Evolutionary conservation across 1,140 invertebrate genomes (phyloP).

Genomic region (Lamellibrachia luymesi): DNA sequence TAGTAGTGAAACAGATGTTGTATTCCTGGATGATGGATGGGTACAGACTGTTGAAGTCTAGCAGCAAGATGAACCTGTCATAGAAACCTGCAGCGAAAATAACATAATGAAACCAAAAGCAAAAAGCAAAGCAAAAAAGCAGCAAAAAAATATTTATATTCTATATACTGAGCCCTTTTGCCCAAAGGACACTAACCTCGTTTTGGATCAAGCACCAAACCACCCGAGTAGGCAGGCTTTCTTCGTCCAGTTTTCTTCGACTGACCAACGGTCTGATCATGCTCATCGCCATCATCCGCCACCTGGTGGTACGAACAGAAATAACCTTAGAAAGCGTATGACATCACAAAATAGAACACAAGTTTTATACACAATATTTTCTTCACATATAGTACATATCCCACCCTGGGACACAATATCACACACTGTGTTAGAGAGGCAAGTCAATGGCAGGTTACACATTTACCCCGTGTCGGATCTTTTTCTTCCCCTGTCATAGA

Average conservation of each 20-base stretch:
- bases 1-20: conserved; percentile 98
- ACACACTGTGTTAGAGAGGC: no score
- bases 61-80: conserved; percentile 88
- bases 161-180: neutral
- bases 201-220: conserved; percentile 94
- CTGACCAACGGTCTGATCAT: conserved; percentile 35
- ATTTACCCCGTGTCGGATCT: no score
- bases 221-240: conserved; percentile 88
- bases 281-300: conserved; percentile 52
- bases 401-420: no score
- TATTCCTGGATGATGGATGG: conserved; percentile 99
- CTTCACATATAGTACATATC: no score
- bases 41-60: conserved; percentile 99
- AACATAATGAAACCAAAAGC: neutral
- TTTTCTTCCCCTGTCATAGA: no score
- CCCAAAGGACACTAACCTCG: conserved; percentile 61
- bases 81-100: conserved; percentile 73
- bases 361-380: no score
- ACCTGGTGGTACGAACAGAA: conserved; percentile 9
- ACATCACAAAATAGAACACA: no score
- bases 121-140: neutral
- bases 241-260: conserved; percentile 50
- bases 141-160: neutral
- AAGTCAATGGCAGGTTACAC: no score
- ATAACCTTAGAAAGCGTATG: neutral